These are phyloP conservation scores for Trichomalopsis sarcophagae DNA, from an alignment of 1,140 invertebrate species.

Conservation along the genomic window DNA sequence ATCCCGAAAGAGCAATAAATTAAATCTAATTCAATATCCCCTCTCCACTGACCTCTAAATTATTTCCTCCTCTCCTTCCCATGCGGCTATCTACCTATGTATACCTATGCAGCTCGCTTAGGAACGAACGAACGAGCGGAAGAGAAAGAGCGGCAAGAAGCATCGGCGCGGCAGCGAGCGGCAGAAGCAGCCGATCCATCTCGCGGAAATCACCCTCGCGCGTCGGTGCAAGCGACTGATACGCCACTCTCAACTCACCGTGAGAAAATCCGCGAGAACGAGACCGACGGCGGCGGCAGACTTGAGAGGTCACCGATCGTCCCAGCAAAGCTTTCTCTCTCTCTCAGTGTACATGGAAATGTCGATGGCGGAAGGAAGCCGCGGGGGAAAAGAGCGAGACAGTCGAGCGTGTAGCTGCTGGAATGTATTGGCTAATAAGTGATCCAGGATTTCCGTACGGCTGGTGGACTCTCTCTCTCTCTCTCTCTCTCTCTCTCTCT, in stretches of 20 bases:
- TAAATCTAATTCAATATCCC: constrained; percentile 44
- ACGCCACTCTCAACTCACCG: constrained; percentile 52
- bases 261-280: constrained; percentile 56
- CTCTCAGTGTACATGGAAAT: constrained; percentile 16
- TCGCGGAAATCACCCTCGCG: constrained; percentile 61
- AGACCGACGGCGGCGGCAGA: constrained; percentile 36
- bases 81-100: neutral
- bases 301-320: constrained; percentile 16
- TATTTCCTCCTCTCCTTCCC: constrained; percentile 38
- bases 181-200: constrained; percentile 59
- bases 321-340: neutral
- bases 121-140: neutral
- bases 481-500: too few relatives aligned
- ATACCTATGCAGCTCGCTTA: neutral
- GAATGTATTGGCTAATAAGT: constrained; percentile 14
- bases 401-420: constrained; percentile 4
- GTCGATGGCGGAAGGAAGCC: constrained; percentile 5
- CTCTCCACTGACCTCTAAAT: constrained; percentile 34
- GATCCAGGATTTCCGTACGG: neutral
- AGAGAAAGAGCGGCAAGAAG: constrained; percentile 12
- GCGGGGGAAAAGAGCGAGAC: neutral
- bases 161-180: neutral
- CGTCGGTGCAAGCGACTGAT: constrained; percentile 24
- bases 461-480: too few relatives aligned
- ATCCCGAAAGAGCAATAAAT: constrained; percentile 45